Evolutionary conservation across 2,113 vertebrate species (phyloP), one percentile per base, ranked within the genome.

Genomic region (Elaphurus davidianus): DNA sequence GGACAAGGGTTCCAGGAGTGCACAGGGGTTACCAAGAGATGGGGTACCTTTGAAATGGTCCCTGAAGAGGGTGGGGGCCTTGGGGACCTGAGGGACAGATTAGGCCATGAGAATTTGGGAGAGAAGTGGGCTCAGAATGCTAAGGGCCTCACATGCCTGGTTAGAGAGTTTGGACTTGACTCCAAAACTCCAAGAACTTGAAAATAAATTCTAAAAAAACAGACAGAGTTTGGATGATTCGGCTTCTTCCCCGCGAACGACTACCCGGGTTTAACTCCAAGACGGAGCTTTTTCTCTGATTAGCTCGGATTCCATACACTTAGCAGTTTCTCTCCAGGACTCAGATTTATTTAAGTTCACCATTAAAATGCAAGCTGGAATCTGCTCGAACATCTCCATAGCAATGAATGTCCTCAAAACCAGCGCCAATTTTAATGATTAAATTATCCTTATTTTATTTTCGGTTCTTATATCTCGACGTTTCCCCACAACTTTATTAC

Each of bases 311-410:
- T 97, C 87, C 98, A 98, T 96, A 74, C 47, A 0, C 97, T 84
- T 93, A 97, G 97, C 98, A 62, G 94, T 98, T 94, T 93, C 90
- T 98, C 96, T 55, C 96, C 90, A 64, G 97, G 45, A 92, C 97
- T 95, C 74, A 6, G 91, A 94, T 98, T 88, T 98, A 98, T 98
- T 97, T 98, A 98, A 98, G 97, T 98, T 98, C 98, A 84, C 98
- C 97, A 98, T 98, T 98, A 98, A 98, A 98, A 98, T 98, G 93
- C 98, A 98, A 98, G 98, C 98, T 98, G 95, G 97, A 98, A 98
- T 98, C 97, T 85, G 94, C 97, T 93, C 89, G 85, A 89, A 97
- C 98, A 98, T 98, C 99, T 98, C 98, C 98, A 98, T 98, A 98
- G 98, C 98, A 86, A 98, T 1, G 1, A 97, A 91, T 93, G 98